These are phyloP conservation scores for Aphodius granarius DNA, from an alignment of 2,888 invertebrate genomes.

Conservation along the genomic window DNA sequence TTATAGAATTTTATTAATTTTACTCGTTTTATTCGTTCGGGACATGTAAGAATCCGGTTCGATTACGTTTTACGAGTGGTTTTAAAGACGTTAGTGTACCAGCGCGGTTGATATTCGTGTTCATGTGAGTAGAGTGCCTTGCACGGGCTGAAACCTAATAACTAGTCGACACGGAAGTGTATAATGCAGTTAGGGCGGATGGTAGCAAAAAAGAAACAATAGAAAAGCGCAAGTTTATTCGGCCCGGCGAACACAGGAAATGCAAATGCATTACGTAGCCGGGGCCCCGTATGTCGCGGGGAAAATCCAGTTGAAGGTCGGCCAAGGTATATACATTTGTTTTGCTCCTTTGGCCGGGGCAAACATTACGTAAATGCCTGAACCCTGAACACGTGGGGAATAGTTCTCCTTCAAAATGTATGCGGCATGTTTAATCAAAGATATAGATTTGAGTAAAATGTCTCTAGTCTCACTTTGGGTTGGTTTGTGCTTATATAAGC, in stretches of 20 bases:
- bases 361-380: not conserved
- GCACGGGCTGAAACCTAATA: slow-evolving; percentile 4
- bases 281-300: not conserved
- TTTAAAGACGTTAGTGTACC: not conserved
- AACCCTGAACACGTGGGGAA: not conserved
- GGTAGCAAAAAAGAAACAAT: not conserved
- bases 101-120: not conserved
- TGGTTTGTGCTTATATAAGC: no score
- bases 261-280: not conserved
- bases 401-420: not conserved
- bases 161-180: slow-evolving; percentile 9
- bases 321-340: not conserved
- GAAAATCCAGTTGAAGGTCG: not conserved
- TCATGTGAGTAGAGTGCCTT: slow-evolving; percentile 1
- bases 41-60: not conserved
- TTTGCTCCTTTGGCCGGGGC: not conserved
- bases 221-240: not conserved
- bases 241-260: not conserved
- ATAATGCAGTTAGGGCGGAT: not conserved
- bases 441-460: not conserved
- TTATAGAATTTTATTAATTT: not conserved
- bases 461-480: no score
- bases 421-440: not conserved
- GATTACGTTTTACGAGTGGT: not conserved
- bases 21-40: not conserved